A percentile compares a stretch with the other conserved stretches of the same genome.
Conservation (phyloP, 1,140 invertebrate species). For the Lutraria rhynchaena region DNA sequence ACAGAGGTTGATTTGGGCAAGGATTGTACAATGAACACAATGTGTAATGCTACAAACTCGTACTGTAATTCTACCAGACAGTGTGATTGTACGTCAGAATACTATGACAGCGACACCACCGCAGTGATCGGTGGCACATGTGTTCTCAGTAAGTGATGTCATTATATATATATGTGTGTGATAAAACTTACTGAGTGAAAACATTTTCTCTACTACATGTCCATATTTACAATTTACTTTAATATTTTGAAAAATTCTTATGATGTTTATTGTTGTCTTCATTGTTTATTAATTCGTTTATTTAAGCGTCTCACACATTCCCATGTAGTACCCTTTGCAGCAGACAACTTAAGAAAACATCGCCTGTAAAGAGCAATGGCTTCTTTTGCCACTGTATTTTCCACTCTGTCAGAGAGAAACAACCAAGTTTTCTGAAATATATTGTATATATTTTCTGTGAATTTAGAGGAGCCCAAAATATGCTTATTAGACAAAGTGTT, state of each 20-base stretch:
- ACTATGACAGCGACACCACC: conserved; percentile 20
- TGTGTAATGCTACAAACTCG: conserved; percentile 25
- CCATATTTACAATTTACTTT: neutral
- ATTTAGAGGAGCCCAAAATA: too few species aligned
- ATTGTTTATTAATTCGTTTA: neutral
- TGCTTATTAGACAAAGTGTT: too few species aligned
- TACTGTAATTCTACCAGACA: conserved; percentile 17
- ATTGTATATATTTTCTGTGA: too few species aligned
- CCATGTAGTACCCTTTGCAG: neutral
- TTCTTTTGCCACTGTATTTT: too few species aligned
- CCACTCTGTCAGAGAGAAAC: too few species aligned
- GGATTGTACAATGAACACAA: conserved; percentile 4
- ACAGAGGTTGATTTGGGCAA: conserved; percentile 38
- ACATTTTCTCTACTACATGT: too few species aligned
- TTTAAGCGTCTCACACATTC: neutral
- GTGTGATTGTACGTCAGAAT: conserved; percentile 26
- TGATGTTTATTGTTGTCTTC: neutral
- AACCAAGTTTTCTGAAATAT: too few species aligned
- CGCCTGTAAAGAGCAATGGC: too few species aligned
- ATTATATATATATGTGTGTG: too few species aligned
- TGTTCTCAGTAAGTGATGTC: conserved; percentile 9
- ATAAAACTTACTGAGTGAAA: neutral
- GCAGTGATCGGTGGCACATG: conserved; percentile 12
- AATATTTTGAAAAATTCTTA: neutral
- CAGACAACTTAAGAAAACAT: too few species aligned